phyloP scores from a whole-genome alignment of 2,888 invertebrate genomes.

The Mythimna loreyi region DNA sequence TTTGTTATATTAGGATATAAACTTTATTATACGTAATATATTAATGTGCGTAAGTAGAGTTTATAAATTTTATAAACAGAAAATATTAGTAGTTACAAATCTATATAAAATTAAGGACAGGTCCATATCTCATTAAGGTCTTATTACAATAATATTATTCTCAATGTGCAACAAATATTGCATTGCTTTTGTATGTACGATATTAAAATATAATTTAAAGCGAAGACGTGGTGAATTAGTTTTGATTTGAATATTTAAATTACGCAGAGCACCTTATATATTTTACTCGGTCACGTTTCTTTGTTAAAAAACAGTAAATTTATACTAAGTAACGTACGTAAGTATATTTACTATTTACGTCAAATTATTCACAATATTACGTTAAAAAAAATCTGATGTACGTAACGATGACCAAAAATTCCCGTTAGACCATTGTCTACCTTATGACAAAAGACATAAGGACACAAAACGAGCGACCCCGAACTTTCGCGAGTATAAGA shows the following conservation, averaged over 20 bases:
- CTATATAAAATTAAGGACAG: constrained; percentile 13
- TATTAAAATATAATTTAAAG: constrained; percentile 32
- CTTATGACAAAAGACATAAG: neutral
- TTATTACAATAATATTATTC: constrained; percentile 37
- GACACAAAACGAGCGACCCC: neutral
- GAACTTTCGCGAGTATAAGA: no score
- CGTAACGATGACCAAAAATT: no score
- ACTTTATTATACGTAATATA: constrained; percentile 8
- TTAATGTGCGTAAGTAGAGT: neutral
- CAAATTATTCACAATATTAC: neutral
- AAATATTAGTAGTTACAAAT: constrained; percentile 20
- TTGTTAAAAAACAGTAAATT: no score
- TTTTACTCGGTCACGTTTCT: neutral
- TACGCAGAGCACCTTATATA: neutral
- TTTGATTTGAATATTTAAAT: neutral
- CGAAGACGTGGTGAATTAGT: constrained; percentile 21
- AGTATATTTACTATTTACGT: neutral
- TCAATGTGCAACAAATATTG: constrained; percentile 56
- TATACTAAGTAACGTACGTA: neutral
- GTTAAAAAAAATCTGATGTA: neutral
- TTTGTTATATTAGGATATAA: neutral
- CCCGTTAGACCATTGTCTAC: neutral
- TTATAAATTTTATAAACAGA: neutral
- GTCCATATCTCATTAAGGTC: constrained; percentile 59
- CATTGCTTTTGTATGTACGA: constrained; percentile 57